Conservation (phyloP, 2,797 vertebrate species). For the Basileuterus tristriatus region DNA sequence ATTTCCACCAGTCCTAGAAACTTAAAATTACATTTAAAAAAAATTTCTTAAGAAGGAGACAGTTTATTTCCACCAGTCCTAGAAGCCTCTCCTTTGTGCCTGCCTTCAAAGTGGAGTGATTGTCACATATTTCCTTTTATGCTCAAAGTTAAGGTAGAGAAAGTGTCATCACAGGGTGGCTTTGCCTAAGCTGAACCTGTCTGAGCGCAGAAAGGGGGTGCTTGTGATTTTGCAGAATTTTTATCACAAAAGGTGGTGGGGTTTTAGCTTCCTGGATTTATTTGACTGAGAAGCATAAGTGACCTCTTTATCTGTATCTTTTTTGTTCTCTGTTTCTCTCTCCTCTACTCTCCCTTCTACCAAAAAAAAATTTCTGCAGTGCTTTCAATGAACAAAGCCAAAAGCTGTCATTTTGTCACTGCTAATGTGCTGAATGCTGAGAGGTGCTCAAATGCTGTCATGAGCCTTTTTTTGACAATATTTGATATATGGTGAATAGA, state of each 20-base stretch:
- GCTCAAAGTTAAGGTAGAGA: neutral
- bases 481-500: neutral
- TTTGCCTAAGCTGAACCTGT: neutral
- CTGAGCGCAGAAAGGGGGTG: neutral
- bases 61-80: neutral
- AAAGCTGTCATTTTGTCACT: neutral
- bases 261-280: neutral
- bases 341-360: neutral
- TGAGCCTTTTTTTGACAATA: neutral
- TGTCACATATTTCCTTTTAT: neutral
- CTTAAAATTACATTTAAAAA: neutral
- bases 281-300: neutral
- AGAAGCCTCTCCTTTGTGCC: neutral
- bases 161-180: neutral
- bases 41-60: too few species aligned
- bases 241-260: neutral
- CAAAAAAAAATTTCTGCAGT: neutral
- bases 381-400: neutral
- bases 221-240: neutral
- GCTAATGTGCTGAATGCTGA: neutral
- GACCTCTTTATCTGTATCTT: neutral
- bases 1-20: neutral
- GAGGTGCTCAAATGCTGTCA: neutral
- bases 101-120: neutral
- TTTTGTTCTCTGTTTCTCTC: neutral